Conservation (phyloP, 2,888 invertebrate species). For the Nineta flava region DNA sequence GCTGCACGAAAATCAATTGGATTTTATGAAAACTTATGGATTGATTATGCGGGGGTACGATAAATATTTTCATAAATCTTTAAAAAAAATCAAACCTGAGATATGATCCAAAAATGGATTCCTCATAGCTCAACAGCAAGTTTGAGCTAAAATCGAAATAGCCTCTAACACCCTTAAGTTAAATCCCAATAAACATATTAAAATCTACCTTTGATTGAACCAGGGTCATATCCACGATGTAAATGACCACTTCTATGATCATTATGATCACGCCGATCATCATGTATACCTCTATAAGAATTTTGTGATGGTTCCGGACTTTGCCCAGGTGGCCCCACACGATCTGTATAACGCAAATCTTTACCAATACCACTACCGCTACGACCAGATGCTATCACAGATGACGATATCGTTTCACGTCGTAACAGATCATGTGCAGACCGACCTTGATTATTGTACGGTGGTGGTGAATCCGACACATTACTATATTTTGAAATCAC, state of each 20-base stretch:
- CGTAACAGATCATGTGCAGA: background rate
- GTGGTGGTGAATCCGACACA: background rate
- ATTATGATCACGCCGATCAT: constrained; percentile 15
- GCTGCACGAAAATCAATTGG: too few species aligned
- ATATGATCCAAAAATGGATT: too few species aligned
- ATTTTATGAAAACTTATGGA: too few species aligned
- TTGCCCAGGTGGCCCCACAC: constrained; percentile 18
- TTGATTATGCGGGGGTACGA: too few species aligned
- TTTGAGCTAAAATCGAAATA: too few species aligned
- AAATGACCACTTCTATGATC: constrained; percentile 19
- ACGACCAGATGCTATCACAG: background rate
- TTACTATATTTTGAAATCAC: background rate
- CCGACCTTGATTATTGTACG: background rate
- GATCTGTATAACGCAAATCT: constrained; percentile 22
- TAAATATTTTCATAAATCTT: too few species aligned
- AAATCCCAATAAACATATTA: too few species aligned
- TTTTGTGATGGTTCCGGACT: constrained; percentile 18
- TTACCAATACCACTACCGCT: constrained; percentile 13
- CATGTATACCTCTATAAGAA: constrained; percentile 15
- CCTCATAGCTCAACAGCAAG: too few species aligned
- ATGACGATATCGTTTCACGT: background rate
- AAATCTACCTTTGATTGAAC: constrained; percentile 1
- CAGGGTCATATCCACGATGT: constrained; percentile 26
- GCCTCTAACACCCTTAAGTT: too few species aligned
- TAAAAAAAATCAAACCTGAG: too few species aligned